A percentile compares a stretch with the other conserved stretches of the same genome.
phyloP scores from a whole-genome alignment of 2,888 invertebrate genomes.

The Meandrusa payeni region DNA sequence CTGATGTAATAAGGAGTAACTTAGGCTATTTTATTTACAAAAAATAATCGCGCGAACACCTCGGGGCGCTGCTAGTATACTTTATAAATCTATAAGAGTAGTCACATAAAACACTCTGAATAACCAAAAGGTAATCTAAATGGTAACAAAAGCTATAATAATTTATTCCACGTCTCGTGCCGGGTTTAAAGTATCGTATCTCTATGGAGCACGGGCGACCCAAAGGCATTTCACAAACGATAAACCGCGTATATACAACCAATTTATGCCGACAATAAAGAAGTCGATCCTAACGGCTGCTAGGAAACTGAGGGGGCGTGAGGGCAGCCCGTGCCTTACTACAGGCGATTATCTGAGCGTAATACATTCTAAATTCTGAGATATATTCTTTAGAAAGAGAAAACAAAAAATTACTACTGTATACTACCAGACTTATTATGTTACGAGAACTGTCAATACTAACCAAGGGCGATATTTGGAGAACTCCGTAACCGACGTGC shows the following conservation, averaged over 20 bases:
- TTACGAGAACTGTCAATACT: no score
- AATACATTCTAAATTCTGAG: slow-evolving; percentile 1
- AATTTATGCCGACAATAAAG: slow-evolving; percentile 36
- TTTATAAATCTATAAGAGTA: no score
- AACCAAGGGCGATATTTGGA: no score
- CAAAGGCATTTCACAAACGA: slow-evolving; percentile 33
- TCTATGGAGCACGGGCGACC: slow-evolving; percentile 29
- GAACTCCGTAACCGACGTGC: no score
- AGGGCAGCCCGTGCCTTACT: not conserved
- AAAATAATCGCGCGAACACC: no score
- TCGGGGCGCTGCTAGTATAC: no score
- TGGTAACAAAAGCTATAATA: slow-evolving; percentile 24
- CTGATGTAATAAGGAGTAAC: no score
- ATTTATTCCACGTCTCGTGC: slow-evolving; percentile 30
- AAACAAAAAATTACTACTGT: no score
- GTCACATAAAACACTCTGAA: no score
- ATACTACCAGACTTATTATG: no score
- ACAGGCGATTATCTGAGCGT: slow-evolving; percentile 4
- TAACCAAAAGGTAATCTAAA: slow-evolving; percentile 20
- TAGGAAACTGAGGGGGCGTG: slow-evolving; percentile 16
- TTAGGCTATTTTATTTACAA: no score
- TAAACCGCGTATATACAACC: slow-evolving; percentile 34
- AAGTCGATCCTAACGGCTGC: slow-evolving; percentile 19
- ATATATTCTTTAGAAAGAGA: no score
- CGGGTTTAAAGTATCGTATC: slow-evolving; percentile 25